Evolutionary conservation across 1,140 invertebrate species (phyloP), one percentile per base, ranked within the genome.

Genomic region (Scylla paramamosain): DNA sequence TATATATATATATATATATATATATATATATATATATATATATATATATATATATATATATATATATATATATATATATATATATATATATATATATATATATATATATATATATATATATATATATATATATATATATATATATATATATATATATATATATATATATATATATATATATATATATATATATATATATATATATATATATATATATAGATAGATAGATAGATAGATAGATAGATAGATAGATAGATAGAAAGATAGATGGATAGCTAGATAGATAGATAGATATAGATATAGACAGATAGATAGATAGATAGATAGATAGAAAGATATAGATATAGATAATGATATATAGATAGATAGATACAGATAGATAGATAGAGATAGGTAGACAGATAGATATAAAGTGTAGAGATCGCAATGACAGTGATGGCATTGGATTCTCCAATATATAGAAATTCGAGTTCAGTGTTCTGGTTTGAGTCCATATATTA

Each of bases 1-100:
- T 91, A 91, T 91, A 91, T 91, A 91, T 91, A 91, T 91, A 91
- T 91, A 91, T 91, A 91, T 91, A 91, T 91, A 91, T 91, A 91
- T 52, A 91, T 91, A 91, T 91, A 91, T 91, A 52, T 52, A 91
- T 91, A 52, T 48, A 31, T 91, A 91, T 59, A 20, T 59, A 20
- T 59, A 20, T 59, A 20, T 59, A 20, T 59, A 20, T 59, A 20
- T 59, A 20, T 59, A 20, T 59, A 20, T 59, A 20, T 59, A 20
- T 59, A 16, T 59, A 20, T 59, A 20, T 59, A 20, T 59, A 20
- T 59, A 20, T 59, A 20, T 59, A 20, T 59, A 20, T 59, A 20
- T 20, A 59, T 93, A 93, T 93, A 93, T 93, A 93, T 59, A 20
- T 59, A 20, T 59, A 20, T 59, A 20, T 59, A 20, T 59, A 20